A percentile compares a stretch with the other conserved stretches of the same genome.
Evolutionary conservation across 2,797 vertebrate species (phyloP).

Genomic region (Periophthalmus magnuspinnatus): DNA sequence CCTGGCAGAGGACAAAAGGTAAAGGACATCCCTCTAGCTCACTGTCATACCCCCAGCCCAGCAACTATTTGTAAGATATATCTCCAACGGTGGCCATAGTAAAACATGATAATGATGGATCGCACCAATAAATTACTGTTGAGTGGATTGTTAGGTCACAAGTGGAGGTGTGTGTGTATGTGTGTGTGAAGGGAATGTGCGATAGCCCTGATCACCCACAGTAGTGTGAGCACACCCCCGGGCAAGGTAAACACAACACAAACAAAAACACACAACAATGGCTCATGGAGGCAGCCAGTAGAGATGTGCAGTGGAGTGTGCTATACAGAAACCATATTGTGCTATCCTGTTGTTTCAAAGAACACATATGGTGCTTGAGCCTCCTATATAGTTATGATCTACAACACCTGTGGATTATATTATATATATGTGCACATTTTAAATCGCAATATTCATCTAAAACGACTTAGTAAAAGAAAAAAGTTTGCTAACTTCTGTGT

Average conservation of each 20-base stretch:
- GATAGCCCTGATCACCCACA: constrained; percentile 46
- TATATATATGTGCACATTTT: too few species aligned
- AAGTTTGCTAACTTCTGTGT: too few species aligned
- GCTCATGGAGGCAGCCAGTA: neutral
- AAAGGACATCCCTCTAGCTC: constrained; percentile 78
- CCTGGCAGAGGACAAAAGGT: constrained; percentile 72
- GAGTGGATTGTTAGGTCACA: constrained; percentile 74
- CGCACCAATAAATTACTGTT: constrained; percentile 77
- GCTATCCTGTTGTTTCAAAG: neutral
- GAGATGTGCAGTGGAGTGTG: constrained; percentile 1
- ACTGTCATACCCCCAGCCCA: constrained; percentile 66
- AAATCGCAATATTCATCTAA: too few species aligned
- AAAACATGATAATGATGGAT: constrained; percentile 85
- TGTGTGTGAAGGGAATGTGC: constrained; percentile 40
- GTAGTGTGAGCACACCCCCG: constrained; percentile 35
- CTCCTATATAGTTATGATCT: too few species aligned
- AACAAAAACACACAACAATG: constrained; percentile 26
- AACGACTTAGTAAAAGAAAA: too few species aligned
- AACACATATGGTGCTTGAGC: too few species aligned
- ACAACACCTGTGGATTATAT: too few species aligned
- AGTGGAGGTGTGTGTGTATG: constrained; percentile 48
- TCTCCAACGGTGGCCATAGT: constrained; percentile 77
- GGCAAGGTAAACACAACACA: constrained; percentile 50
- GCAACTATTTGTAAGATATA: constrained; percentile 78
- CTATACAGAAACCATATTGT: neutral